phyloP scores from a whole-genome alignment of 2,113 vertebrate genomes.

The Oxyura jamaicensis region DNA sequence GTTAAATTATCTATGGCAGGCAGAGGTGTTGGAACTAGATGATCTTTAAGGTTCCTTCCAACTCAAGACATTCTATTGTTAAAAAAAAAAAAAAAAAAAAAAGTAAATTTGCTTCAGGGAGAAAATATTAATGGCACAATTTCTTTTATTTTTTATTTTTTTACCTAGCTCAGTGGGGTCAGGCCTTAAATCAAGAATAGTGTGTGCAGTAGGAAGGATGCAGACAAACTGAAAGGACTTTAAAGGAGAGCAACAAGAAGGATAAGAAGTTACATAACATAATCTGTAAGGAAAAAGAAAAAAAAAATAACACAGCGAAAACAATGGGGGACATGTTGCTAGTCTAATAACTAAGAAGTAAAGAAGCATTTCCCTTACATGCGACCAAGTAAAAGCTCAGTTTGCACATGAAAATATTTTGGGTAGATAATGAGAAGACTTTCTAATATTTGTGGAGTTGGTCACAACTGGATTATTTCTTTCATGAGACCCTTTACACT shows the following conservation, averaged over 20 bases:
- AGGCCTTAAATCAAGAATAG: neutral
- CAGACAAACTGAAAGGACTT: neutral
- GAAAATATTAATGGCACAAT: neutral
- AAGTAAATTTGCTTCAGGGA: neutral
- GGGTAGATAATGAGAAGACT: neutral
- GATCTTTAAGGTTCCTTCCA: too few species aligned
- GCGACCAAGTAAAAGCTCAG: neutral
- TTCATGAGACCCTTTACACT: neutral
- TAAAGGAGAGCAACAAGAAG: neutral
- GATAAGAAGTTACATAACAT: neutral
- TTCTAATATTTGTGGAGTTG: accelerated
- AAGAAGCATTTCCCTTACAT: neutral
- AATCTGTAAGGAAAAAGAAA: neutral
- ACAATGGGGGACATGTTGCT: neutral
- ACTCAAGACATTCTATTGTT: too few species aligned
- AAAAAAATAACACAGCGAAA: neutral
- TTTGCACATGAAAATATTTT: neutral
- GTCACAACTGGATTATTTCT: neutral
- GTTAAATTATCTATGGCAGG: too few species aligned
- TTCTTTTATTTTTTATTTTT: too few species aligned
- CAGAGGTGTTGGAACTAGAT: too few species aligned
- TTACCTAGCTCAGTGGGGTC: neutral
- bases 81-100: too few species aligned
- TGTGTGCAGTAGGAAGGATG: neutral
- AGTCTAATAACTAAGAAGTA: neutral